Percentiles rank a stretch among this genome's conserved stretches.
These are phyloP conservation scores for Elanus axillaris DNA, from an alignment of 2,113 vertebrate species.

Conservation along the genomic window DNA sequence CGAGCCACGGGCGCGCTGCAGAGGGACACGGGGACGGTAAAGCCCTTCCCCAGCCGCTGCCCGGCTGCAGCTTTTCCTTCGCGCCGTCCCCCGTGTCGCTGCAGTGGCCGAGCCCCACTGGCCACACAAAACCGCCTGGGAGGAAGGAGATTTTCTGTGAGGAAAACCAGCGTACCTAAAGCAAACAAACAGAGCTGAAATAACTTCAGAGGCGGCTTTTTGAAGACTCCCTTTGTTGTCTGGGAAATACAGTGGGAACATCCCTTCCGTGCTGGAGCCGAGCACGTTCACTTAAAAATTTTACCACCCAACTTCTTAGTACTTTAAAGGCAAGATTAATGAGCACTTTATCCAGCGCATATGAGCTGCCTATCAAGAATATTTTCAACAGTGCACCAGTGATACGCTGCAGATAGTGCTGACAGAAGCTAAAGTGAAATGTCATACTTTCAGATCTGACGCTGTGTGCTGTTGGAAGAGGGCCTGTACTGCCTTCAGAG, in stretches of 20 bases:
- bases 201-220: not conserved
- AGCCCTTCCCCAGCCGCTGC: not conserved
- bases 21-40: not conserved
- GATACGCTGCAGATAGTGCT: constrained; percentile 51
- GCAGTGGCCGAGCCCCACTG: not conserved
- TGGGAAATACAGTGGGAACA: not conserved
- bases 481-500: constrained; percentile 63
- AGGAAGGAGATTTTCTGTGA: not conserved
- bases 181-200: not conserved
- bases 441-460: constrained; percentile 60
- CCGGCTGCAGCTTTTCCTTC: not conserved
- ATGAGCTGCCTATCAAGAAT: constrained; percentile 60
- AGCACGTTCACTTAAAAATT: not conserved
- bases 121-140: fast-evolving
- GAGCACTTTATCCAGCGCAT: constrained; percentile 32
- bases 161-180: fast-evolving
- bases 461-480: constrained; percentile 41
- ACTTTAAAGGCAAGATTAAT: constrained; percentile 57
- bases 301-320: constrained; percentile 7
- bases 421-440: constrained; percentile 72
- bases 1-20: not conserved
- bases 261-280: not conserved
- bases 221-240: not conserved
- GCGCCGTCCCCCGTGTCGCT: fast-evolving
- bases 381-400: constrained; percentile 13